A percentile compares a stretch with the other conserved stretches of the same genome.
Evolutionary conservation across 2,113 vertebrate genomes (phyloP).

Genomic region (Tetraodon nigroviridis): DNA sequence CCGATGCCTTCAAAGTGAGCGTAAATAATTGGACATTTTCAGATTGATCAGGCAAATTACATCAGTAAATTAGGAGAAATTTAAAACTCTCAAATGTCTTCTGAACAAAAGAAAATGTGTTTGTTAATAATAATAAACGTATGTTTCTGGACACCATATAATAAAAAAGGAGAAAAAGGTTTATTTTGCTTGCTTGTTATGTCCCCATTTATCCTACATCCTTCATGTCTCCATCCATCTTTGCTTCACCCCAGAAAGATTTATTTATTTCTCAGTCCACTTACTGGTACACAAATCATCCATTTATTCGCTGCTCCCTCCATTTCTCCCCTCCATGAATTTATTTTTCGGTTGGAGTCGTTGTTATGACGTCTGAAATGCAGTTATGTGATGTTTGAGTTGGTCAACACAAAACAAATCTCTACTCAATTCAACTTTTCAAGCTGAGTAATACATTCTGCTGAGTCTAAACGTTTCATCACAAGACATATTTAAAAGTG

Average conservation of each 20-base stretch:
- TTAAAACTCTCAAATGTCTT: too few species aligned
- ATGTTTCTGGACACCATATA: too few species aligned
- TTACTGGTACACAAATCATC: not conserved
- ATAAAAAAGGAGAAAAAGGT: not conserved
- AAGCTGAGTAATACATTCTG: too few species aligned
- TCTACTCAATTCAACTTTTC: not conserved
- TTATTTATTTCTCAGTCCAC: not conserved
- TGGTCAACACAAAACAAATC: not conserved
- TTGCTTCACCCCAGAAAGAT: not conserved
- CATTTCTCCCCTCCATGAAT: not conserved
- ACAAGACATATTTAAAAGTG: too few species aligned
- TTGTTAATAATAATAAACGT: too few species aligned
- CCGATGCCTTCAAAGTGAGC: slow-evolving; percentile 94
- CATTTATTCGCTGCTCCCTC: slow-evolving; percentile 4
- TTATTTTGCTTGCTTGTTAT: slow-evolving; percentile 1
- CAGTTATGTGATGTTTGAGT: too few species aligned
- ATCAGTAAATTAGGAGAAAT: too few species aligned
- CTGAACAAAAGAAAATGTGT: too few species aligned
- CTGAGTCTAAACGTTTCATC: too few species aligned
- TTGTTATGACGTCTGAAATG: not conserved
- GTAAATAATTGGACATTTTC: not conserved
- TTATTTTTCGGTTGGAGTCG: not conserved
- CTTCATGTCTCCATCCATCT: slow-evolving; percentile 11
- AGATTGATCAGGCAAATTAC: too few species aligned
- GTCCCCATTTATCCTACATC: not conserved